These are phyloP conservation scores for Pithecia hirsuta DNA, from an alignment of 2,797 vertebrate species.

Conservation along the genomic window DNA sequence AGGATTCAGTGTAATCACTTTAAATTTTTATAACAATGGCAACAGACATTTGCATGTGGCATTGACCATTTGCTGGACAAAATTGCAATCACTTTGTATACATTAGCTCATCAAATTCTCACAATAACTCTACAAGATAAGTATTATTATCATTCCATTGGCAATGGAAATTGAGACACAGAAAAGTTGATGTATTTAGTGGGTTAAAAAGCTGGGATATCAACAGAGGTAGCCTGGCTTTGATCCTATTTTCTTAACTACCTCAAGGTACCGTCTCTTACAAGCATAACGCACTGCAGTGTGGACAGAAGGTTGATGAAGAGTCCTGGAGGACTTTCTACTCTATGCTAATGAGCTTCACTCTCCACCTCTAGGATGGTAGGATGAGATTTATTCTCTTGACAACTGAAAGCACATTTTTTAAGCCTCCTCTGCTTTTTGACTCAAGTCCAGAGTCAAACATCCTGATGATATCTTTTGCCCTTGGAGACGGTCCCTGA, in stretches of 20 bases:
- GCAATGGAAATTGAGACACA: slow-evolving; percentile 18
- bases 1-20: not conserved
- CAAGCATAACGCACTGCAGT: not conserved
- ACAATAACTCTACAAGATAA: not conserved
- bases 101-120: not conserved
- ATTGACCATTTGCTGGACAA: not conserved
- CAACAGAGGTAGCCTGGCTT: not conserved
- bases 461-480: slow-evolving; percentile 13
- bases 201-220: not conserved
- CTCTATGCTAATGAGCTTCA: not conserved
- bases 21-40: not conserved
- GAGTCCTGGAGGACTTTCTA: not conserved
- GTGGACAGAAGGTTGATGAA: not conserved
- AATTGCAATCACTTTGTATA: slow-evolving; percentile 3
- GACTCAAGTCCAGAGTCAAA: slow-evolving; percentile 34
- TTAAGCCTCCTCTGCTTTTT: slow-evolving; percentile 32
- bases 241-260: not conserved
- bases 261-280: not conserved
- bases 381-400: slow-evolving; percentile 50
- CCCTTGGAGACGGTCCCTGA: slow-evolving; percentile 43
- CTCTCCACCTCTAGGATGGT: not conserved
- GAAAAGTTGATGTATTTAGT: not conserved
- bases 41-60: not conserved
- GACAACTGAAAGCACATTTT: slow-evolving; percentile 7
- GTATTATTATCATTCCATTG: slow-evolving; percentile 19